phyloP scores from a whole-genome alignment of 2,888 invertebrate species.

The Cheiracanthium punctorium region DNA sequence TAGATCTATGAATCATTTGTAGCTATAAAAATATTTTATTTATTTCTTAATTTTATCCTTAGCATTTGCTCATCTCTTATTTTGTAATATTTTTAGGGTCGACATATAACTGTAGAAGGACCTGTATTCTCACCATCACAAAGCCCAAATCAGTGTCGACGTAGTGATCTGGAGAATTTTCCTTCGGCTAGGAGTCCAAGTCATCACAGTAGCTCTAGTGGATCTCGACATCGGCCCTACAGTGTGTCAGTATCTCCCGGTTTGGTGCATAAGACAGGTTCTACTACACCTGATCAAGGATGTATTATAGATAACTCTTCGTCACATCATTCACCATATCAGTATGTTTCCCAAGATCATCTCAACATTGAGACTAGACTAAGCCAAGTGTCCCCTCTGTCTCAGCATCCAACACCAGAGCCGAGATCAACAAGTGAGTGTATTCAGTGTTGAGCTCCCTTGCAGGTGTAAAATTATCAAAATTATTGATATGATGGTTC shows the following conservation, averaged over 20 bases:
- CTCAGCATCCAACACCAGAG: constrained; percentile 64
- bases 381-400: constrained; percentile 60
- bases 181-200: constrained; percentile 60
- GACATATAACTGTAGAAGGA: constrained; percentile 60
- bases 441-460: no score
- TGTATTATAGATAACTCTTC: constrained; percentile 41
- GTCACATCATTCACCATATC: constrained; percentile 46
- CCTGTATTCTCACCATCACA: constrained; percentile 63
- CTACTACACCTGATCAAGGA: constrained; percentile 56
- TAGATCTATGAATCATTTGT: no score
- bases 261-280: constrained; percentile 45
- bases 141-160: constrained; percentile 64
- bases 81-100: constrained; percentile 48
- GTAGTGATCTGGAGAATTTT: constrained; percentile 46
- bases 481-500: no score
- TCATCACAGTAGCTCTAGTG: constrained; percentile 36
- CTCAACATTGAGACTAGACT: constrained; percentile 57
- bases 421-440: constrained; percentile 60
- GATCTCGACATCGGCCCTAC: constrained; percentile 54
- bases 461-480: no score
- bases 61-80: no score
- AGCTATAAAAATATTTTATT: no score
- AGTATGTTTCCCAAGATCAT: constrained; percentile 62
- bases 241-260: constrained; percentile 57
- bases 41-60: no score